These are phyloP conservation scores for Halictus quadricinctus DNA, from an alignment of 2,888 invertebrate genomes.

Conservation along the genomic window DNA sequence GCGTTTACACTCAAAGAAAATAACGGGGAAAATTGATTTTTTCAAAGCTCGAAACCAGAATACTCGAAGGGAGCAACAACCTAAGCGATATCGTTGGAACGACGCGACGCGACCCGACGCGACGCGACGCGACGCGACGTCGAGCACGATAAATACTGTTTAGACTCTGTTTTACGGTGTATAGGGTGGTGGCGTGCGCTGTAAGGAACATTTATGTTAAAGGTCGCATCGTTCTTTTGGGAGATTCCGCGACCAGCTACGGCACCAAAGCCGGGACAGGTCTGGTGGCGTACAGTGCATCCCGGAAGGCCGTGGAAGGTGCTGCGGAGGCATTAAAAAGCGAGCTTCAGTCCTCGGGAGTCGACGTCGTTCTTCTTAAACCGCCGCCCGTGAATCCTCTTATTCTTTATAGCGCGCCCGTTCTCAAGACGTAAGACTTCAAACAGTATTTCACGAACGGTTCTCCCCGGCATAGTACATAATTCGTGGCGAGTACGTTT, in stretches of 20 bases:
- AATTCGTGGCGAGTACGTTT: neutral
- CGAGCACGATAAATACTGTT: neutral
- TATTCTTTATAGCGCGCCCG: constrained; percentile 75
- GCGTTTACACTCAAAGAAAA: too few relatives aligned
- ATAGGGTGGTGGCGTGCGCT: neutral
- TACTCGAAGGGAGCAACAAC: neutral
- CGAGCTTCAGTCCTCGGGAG: constrained; percentile 87
- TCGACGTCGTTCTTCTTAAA: constrained; percentile 90
- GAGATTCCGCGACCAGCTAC: constrained; percentile 77
- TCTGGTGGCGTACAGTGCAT: constrained; percentile 85
- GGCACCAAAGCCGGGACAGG: constrained; percentile 83
- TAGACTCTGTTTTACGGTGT: neutral
- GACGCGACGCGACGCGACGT: too few relatives aligned
- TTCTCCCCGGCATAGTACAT: neutral
- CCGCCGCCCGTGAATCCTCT: constrained; percentile 83
- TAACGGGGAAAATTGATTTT: neutral
- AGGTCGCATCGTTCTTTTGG: constrained; percentile 78
- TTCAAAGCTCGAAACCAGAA: neutral
- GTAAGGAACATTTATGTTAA: constrained; percentile 24
- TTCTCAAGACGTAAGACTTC: constrained; percentile 76
- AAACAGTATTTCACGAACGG: constrained; percentile 16
- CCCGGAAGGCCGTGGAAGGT: constrained; percentile 91
- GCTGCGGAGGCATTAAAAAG: constrained; percentile 89
- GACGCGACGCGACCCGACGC: too few relatives aligned
- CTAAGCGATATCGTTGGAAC: neutral